Conservation (phyloP, 30 jellyfish, hydroid and myxozoan genomes). For the Morbakka virulenta region DNA sequence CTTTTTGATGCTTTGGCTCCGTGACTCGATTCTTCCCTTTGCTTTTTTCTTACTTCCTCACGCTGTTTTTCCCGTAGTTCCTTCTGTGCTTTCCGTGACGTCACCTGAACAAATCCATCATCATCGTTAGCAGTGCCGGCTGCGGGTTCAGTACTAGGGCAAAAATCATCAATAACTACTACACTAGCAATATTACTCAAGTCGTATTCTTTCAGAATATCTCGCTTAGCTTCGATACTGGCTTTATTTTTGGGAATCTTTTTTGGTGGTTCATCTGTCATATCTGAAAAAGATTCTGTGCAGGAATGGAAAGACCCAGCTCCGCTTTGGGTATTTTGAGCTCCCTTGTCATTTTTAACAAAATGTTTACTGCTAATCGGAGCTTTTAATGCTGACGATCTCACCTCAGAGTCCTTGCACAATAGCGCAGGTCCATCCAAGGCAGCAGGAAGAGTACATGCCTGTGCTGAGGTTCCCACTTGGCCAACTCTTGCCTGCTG, state of each 20-base stretch:
- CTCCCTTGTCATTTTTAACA: background rate
- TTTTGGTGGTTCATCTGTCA: conserved; percentile 76
- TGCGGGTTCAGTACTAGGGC: conserved; percentile 28
- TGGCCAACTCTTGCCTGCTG: conserved; percentile 97
- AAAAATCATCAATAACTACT: conserved; percentile 82
- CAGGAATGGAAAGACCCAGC: background rate
- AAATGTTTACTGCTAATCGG: conserved; percentile 9
- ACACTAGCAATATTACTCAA: conserved; percentile 82
- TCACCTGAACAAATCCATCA: conserved; percentile 83
- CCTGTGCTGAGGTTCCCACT: conserved; percentile 67
- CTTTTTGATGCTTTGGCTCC: conserved; percentile 41
- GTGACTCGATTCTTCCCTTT: conserved; percentile 50
- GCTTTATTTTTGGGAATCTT: conserved; percentile 60
- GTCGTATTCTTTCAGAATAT: conserved; percentile 68
- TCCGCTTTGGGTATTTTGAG: conserved; percentile 23
- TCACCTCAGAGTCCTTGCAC: conserved; percentile 61
- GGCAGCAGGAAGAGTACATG: conserved; percentile 96
- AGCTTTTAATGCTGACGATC: conserved; percentile 9
- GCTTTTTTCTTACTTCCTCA: conserved; percentile 70
- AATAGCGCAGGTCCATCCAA: conserved; percentile 45
- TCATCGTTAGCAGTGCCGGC: conserved; percentile 38
- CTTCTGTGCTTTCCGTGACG: conserved; percentile 65
- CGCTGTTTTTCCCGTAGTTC: conserved; percentile 55
- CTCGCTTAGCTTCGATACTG: conserved; percentile 65
- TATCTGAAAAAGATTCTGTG: conserved; percentile 26